Base-by-base conservation (phyloP, 2,888 invertebrate genomes). In the Orthosia incerta region DNA sequence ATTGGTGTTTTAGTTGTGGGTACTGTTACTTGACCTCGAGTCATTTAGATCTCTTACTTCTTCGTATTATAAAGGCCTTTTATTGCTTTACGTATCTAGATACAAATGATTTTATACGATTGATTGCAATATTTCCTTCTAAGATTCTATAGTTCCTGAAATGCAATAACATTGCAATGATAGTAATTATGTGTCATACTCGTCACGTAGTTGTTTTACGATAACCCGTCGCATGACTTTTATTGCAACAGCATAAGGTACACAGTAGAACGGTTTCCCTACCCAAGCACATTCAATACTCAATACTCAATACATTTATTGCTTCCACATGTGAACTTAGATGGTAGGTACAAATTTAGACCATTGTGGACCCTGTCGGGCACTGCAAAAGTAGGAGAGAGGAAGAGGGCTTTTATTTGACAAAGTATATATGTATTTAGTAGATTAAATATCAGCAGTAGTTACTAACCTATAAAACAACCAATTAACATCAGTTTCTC, bases 21-120 rank as follows among this genome's bases (percentile, higher is more conserved):
- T 72, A 65, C 82, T 62, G 80, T 81, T 80, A 74, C 12, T 39
- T 11, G 78, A 77, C 57, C 67, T 78, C 57, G 23, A 26, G 23
- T 65, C n/a, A 70, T 65, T 80, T 55, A 51, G 20, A 64, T 70
- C 31, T 55, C 45, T 46, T 50, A 45, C 12, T 26, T 56, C 12
- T 57, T 5, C 13, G 7, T 53, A 12, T 16, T 46, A 62, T 53
- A 39, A 48, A 55, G 12, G 2, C 16, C 26, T 51, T 51, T 45
- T 57, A 45, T 50, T n/a, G 56, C 1, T 4, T 57, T 46, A 45
- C 5, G 12, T 13, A 26, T 26, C 26, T 26, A 3, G 26, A 26
- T 26, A 39, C 23, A 26, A n/a, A 23, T 45, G 3, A 50, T 0
- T 63, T 39, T 39, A 5, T 31, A 11, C 16, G 16, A 7, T 26